Conservation (phyloP, 2,797 vertebrate genomes). For the Glyptemys insculpta region DNA sequence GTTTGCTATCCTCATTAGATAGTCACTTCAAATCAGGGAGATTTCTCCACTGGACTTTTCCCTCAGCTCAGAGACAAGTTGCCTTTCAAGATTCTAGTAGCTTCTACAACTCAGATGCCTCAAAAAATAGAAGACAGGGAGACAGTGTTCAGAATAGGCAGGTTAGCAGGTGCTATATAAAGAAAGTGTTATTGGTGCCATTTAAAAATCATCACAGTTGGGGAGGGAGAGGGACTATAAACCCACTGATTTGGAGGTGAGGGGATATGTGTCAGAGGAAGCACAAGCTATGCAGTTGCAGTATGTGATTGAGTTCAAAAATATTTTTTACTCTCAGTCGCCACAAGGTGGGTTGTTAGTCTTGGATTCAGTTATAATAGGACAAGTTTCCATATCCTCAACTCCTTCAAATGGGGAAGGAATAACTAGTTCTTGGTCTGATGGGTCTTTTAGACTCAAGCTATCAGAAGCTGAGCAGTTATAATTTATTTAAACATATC, state of each 20-base stretch:
- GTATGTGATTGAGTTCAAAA: not conserved
- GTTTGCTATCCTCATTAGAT: not conserved
- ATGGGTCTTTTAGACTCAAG: not conserved
- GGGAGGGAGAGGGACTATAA: not conserved
- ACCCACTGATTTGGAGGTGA: not conserved
- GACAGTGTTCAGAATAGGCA: not conserved
- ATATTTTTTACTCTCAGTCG: not conserved
- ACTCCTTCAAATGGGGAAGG: not conserved
- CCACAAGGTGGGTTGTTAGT: not conserved
- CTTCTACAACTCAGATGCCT: not conserved
- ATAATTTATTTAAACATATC: not conserved
- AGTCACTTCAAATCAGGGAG: not conserved
- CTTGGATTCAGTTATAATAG: not conserved
- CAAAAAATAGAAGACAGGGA: not conserved
- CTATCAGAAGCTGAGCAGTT: not conserved
- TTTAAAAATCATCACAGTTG: not conserved
- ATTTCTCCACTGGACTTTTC: too few species aligned
- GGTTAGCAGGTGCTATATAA: not conserved
- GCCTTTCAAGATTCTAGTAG: not conserved
- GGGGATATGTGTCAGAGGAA: not conserved
- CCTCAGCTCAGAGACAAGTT: not conserved
- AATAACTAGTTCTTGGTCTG: not conserved
- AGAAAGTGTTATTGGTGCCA: not conserved
- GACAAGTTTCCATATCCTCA: not conserved
- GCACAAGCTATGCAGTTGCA: not conserved